Conservation (phyloP, 1,140 invertebrate genomes). For the Brachionus plicatilis region DNA sequence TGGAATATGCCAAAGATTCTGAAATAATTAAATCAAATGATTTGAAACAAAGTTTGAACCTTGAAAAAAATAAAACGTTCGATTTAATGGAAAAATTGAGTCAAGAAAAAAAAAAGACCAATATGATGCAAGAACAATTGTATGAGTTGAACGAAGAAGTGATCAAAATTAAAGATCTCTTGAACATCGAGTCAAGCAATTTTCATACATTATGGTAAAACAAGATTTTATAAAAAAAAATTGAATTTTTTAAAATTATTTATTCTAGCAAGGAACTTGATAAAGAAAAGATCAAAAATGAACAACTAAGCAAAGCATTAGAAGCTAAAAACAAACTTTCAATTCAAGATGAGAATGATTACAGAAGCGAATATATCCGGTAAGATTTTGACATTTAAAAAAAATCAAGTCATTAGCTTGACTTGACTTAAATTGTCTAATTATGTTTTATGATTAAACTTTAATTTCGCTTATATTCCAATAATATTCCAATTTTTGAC, state of each 20-base stretch:
- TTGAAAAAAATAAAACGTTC: background rate
- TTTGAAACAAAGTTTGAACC: conserved; percentile 16
- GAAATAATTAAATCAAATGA: conserved; percentile 36
- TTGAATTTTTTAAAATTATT: background rate
- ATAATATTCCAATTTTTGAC: too few relatives aligned
- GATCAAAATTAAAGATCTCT: conserved; percentile 16
- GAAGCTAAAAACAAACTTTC: background rate
- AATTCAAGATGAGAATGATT: conserved; percentile 1
- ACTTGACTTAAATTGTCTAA: too few relatives aligned
- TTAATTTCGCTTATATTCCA: too few relatives aligned
- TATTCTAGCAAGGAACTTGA: conserved; percentile 9
- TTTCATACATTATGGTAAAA: conserved; percentile 9
- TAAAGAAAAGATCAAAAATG: conserved; percentile 15
- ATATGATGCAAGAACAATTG: conserved; percentile 32
- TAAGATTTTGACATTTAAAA: background rate
- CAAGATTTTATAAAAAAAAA: background rate
- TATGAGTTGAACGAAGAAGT: conserved; percentile 25
- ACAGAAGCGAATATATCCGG: background rate
- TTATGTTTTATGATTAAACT: too few relatives aligned
- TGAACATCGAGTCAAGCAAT: background rate
- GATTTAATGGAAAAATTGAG: conserved; percentile 36
- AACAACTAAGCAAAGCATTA: conserved; percentile 4
- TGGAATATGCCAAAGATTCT: conserved; percentile 37
- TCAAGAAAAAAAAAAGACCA: conserved; percentile 23
- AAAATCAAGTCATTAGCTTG: too few relatives aligned